Percentiles rank a stretch among this genome's conserved stretches.
These are phyloP conservation scores for Trididemnum miniatum DNA, from an alignment of 23 tunicate species.

Conservation along the genomic window DNA sequence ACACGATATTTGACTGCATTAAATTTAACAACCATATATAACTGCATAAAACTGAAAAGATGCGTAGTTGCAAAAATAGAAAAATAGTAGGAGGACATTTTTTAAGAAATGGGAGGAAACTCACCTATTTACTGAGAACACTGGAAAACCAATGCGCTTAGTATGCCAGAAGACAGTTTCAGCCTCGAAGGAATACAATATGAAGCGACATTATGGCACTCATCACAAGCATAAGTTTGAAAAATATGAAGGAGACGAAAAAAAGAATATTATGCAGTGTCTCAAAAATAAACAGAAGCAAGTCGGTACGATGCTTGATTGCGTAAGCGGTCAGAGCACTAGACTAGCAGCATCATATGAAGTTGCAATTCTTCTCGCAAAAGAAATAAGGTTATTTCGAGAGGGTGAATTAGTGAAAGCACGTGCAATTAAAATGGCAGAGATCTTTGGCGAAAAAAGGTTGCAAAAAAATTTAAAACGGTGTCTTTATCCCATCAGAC, in stretches of 20 bases:
- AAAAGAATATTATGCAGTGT: background rate
- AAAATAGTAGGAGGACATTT: conserved; percentile 21
- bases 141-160: conserved; percentile 27
- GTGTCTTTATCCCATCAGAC: conserved; percentile 32
- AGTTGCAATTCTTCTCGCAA: conserved; percentile 22
- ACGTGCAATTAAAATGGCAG: conserved; percentile 30
- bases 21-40: too few species aligned
- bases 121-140: conserved; percentile 13
- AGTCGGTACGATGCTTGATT: conserved; percentile 20
- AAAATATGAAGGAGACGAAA: conserved; percentile 18
- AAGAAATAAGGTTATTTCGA: conserved; percentile 14
- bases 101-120: conserved; percentile 9
- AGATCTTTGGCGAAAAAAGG: conserved; percentile 16
- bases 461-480: conserved; percentile 24
- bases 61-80: conserved; percentile 7
- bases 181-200: conserved; percentile 14
- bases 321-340: conserved; percentile 13
- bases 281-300: conserved; percentile 23
- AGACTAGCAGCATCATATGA: conserved; percentile 35
- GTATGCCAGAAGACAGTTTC: conserved; percentile 26
- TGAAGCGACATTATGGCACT: conserved; percentile 26
- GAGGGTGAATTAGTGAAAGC: conserved; percentile 27
- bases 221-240: conserved; percentile 9
- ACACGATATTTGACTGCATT: too few species aligned
- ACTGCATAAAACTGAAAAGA: conserved; percentile 5